phyloP scores from a whole-genome alignment of 1,140 invertebrate genomes.

The Bactericera cockerelli region DNA sequence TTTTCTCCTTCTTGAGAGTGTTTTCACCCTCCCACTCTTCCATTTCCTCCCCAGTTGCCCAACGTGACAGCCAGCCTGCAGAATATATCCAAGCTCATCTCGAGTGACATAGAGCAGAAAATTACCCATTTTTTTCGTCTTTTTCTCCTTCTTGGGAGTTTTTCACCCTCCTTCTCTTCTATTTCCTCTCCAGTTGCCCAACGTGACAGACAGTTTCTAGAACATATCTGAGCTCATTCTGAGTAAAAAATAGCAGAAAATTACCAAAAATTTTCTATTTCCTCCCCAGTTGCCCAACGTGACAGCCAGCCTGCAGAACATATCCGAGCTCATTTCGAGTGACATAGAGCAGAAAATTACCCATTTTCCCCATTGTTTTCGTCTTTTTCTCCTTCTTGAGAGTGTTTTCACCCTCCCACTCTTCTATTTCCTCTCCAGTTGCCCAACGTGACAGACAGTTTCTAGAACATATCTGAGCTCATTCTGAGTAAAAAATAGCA shows the following conservation, averaged over 20 bases:
- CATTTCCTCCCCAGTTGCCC: constrained; percentile 37
- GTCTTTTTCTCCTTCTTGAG: too few relatives aligned
- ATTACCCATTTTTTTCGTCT: too few relatives aligned
- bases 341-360: constrained; percentile 44
- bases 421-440: too few relatives aligned
- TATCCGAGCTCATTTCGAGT: constrained; percentile 40
- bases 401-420: too few relatives aligned
- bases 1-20: neutral
- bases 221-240: constrained; percentile 43
- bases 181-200: constrained; percentile 42
- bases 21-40: too few relatives aligned
- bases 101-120: too few relatives aligned
- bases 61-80: too few relatives aligned
- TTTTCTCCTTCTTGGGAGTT: too few relatives aligned
- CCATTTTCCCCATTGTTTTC: too few relatives aligned
- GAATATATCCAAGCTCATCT: too few relatives aligned
- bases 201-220: constrained; percentile 44
- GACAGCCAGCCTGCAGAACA: constrained; percentile 41
- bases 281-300: constrained; percentile 53
- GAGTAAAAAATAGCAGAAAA: too few relatives aligned
- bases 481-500: constrained; percentile 41
- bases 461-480: constrained; percentile 42
- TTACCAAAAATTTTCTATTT: constrained; percentile 12
- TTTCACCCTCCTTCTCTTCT: too few relatives aligned
- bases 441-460: constrained; percentile 47